Base-by-base conservation (phyloP, 2,797 vertebrate genomes). In the Acanthurus leucopareius region DNA sequence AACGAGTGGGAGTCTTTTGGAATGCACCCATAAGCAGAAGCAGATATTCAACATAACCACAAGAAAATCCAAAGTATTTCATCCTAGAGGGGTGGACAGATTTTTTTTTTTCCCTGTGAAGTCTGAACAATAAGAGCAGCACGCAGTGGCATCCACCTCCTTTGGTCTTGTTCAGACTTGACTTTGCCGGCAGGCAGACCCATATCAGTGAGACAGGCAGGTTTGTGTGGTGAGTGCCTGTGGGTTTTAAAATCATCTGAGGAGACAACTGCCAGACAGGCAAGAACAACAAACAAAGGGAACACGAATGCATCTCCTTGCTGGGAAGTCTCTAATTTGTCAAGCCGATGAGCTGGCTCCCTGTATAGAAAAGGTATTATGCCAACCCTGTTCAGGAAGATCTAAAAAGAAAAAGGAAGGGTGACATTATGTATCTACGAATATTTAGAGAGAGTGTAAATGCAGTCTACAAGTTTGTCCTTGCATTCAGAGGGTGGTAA, bases 201-300 rank as follows among this genome's bases (percentile, higher is more conserved):
- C 60, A 19, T 82, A 88, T 89, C 88, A 80, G 68, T 51, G 74
- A 91, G 86, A 83, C 88, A 88, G 83, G 85, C 82, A 72, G 80
- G 76, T 80, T 79, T 85, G 87, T 90, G 85, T 77, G 88, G 86
- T 73, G 87, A 91, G 80, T 74, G 90, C 70, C 83, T 88, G 88
- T 74, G 89, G 86, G 81, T 89, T 89, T 83, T 88, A 93, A 90
- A 90, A 86, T 91, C 86, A 91, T 89, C 90, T 77, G 13, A 76
- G 82, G 82, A 93, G 90, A 92, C 92, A 86, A 90, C 85, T 77
- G 71, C 68, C 86, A 93, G 91, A 92, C 91, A 89, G 89, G 76
- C 86, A 89, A 83, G 82, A 83, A 90, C 85, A 93, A 93, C 90
- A 91, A 92, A 90, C 85, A 91, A 82, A 90, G 77, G 62, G 73